These are phyloP conservation scores for Physella acuta DNA, from an alignment of 1,140 invertebrate genomes.

Conservation along the genomic window DNA sequence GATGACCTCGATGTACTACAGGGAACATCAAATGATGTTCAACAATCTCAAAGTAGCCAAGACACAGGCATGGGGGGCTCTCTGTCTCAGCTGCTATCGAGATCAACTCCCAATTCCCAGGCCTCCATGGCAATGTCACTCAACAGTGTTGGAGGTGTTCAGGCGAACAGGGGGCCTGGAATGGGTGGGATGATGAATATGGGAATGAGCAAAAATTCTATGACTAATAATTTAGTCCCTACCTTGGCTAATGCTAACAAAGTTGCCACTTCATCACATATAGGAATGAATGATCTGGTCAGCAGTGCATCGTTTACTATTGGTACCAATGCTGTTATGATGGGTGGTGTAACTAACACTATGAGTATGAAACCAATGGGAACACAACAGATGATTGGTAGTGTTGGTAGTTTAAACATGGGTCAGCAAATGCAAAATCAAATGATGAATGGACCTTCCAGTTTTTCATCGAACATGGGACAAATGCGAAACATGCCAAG, in stretches of 20 bases:
- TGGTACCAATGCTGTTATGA: conserved; percentile 9
- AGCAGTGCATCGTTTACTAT: conserved; percentile 24
- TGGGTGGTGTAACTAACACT: conserved; percentile 24
- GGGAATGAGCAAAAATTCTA: conserved; percentile 17
- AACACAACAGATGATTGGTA: conserved; percentile 28
- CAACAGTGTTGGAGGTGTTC: conserved; percentile 32
- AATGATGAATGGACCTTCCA: conserved; percentile 57
- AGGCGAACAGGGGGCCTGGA: conserved; percentile 29
- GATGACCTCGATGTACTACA: conserved; percentile 72
- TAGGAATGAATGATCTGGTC: conserved; percentile 20
- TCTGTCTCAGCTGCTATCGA: conserved; percentile 46
- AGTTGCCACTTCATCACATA: conserved; percentile 26
- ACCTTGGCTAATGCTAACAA: conserved; percentile 36
- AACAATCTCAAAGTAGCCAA: conserved; percentile 27
- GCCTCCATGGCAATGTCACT: conserved; percentile 30
- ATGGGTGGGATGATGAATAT: conserved; percentile 29
- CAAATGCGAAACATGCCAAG: conserved; percentile 42
- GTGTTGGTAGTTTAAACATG: conserved; percentile 28
- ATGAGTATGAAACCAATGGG: conserved; percentile 29
- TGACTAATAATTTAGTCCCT: conserved; percentile 20
- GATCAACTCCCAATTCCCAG: conserved; percentile 38
- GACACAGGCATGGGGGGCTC: conserved; percentile 44
- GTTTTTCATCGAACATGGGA: conserved; percentile 38
- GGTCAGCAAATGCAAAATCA: conserved; percentile 37
- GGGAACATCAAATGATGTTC: conserved; percentile 39